Evolutionary conservation across 2,888 invertebrate genomes (phyloP).

Genomic region (Zelleria hepariella): DNA sequence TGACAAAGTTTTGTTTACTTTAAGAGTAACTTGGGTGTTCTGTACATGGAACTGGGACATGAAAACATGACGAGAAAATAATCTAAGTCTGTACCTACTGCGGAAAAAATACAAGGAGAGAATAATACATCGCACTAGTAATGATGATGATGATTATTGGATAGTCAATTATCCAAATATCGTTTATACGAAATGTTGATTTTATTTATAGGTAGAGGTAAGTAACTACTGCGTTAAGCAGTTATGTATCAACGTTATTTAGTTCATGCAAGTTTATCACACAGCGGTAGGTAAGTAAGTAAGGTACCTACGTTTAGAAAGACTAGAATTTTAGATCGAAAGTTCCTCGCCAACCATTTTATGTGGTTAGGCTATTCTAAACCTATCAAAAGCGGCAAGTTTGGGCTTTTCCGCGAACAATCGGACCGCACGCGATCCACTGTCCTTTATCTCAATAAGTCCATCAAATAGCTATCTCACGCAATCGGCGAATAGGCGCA

Average conservation of each 20-base stretch:
- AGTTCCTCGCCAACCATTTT: not conserved
- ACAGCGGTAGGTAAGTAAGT: too few relatives aligned
- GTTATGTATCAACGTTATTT: too few relatives aligned
- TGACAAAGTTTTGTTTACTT: not conserved
- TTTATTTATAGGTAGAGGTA: too few relatives aligned
- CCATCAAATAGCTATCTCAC: constrained; percentile 19
- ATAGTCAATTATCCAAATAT: too few relatives aligned
- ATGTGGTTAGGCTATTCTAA: not conserved
- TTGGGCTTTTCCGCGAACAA: constrained; percentile 19
- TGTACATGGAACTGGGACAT: not conserved
- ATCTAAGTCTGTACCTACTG: not conserved
- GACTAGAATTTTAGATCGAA: too few relatives aligned
- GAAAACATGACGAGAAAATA: not conserved
- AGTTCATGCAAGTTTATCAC: too few relatives aligned
- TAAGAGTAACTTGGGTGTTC: not conserved
- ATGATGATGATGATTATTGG: too few relatives aligned
- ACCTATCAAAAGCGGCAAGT: constrained; percentile 9
- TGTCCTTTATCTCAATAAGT: constrained; percentile 19
- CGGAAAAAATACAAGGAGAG: too few relatives aligned
- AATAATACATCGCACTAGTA: too few relatives aligned
- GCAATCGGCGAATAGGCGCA: constrained; percentile 2
- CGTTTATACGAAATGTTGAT: too few relatives aligned
- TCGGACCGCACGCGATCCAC: constrained; percentile 28
- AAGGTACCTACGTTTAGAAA: too few relatives aligned
- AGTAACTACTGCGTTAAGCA: too few relatives aligned